These are phyloP conservation scores for Simalia tracyae DNA, from an alignment of 2,797 vertebrate species.

Conservation along the genomic window DNA sequence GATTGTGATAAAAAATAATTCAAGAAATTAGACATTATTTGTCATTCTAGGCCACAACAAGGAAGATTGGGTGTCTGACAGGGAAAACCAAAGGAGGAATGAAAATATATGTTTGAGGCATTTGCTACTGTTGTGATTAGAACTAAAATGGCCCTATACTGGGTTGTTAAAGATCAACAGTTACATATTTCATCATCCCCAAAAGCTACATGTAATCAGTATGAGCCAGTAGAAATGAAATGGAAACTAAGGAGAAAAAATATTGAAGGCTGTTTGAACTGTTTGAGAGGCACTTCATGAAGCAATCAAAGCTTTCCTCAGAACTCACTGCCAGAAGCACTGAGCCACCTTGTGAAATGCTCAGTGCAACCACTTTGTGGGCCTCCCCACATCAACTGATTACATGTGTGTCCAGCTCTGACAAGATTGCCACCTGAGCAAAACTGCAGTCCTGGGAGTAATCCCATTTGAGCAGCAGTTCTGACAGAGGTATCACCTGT, in stretches of 20 bases:
- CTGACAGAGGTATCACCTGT: background rate
- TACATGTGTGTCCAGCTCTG: background rate
- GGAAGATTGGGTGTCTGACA: background rate
- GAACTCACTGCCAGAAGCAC: background rate
- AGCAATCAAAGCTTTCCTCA: background rate
- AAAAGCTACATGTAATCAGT: background rate
- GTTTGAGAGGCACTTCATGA: background rate
- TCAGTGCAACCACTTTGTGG: background rate
- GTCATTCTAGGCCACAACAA: background rate
- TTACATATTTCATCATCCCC: background rate
- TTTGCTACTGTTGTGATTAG: background rate
- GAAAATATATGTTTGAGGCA: background rate
- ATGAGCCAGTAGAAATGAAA: background rate
- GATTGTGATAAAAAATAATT: background rate
- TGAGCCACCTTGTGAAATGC: background rate
- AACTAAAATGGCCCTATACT: background rate
- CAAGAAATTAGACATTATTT: background rate
- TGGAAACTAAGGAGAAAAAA: background rate
- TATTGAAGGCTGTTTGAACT: background rate
- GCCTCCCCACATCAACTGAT: background rate
- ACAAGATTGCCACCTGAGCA: background rate
- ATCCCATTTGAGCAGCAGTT: background rate
- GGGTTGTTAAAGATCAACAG: background rate
- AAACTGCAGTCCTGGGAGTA: background rate
- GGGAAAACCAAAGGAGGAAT: background rate